Evolutionary conservation across 2,797 vertebrate genomes (phyloP).

Genomic region (Yasuhikotakia modesta): DNA sequence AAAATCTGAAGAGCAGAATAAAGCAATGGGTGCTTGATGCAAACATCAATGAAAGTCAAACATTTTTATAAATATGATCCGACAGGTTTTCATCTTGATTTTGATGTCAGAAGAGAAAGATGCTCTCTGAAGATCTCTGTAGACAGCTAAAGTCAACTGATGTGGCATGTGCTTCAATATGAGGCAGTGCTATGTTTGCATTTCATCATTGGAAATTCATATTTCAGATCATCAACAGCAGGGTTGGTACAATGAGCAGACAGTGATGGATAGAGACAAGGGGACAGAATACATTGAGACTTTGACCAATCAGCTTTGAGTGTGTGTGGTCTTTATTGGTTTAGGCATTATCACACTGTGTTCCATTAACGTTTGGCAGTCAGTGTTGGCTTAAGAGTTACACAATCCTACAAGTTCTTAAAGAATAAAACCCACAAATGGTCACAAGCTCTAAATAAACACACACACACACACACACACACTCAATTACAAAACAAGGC

Average conservation of each 20-base stretch:
- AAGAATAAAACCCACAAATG: constrained; percentile 35
- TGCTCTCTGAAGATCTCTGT: not conserved
- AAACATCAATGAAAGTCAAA: constrained; percentile 2
- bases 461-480: constrained; percentile 59
- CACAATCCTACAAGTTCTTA: constrained; percentile 29
- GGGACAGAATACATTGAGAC: constrained; percentile 15
- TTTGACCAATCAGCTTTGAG: constrained; percentile 44
- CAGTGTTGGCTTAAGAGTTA: constrained; percentile 14
- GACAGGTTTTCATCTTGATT: no score
- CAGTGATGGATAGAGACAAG: constrained; percentile 35
- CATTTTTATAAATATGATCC: not conserved
- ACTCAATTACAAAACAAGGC: no score
- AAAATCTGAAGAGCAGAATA: constrained; percentile 80
- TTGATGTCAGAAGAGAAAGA: not conserved
- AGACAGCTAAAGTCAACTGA: not conserved
- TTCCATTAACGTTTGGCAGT: constrained; percentile 31
- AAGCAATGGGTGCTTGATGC: not conserved
- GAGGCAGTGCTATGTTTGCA: not conserved
- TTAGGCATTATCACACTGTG: constrained; percentile 35
- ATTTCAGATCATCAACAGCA: not conserved
- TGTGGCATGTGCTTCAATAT: not conserved
- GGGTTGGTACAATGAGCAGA: constrained; percentile 35
- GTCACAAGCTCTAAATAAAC: constrained; percentile 52
- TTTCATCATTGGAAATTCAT: not conserved
- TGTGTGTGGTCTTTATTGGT: constrained; percentile 18